Percentiles rank a stretch among this genome's conserved stretches.
Evolutionary conservation across 2,797 vertebrate genomes (phyloP).

Genomic region (Pangasius mekongensis): DNA sequence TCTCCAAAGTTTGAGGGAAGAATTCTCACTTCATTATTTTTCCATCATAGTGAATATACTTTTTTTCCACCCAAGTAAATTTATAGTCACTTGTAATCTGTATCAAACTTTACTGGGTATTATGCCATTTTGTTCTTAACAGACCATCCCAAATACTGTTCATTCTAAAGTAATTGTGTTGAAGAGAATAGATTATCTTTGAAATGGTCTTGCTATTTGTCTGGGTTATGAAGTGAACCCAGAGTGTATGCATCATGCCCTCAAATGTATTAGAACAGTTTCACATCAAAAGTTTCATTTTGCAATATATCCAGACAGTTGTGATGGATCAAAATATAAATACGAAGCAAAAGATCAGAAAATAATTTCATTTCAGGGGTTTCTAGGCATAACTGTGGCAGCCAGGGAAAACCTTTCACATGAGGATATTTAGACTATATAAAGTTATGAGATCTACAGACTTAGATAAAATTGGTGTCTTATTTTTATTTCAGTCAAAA

Average conservation of each 20-base stretch:
- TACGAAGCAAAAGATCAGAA: not conserved
- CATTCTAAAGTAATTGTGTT: slow-evolving; percentile 3
- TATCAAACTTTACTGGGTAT: slow-evolving; percentile 24
- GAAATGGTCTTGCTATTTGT: slow-evolving; percentile 1
- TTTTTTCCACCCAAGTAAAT: slow-evolving; percentile 19
- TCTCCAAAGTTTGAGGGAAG: slow-evolving; percentile 32
- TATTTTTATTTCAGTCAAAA: not conserved
- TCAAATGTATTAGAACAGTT: not conserved
- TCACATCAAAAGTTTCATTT: not conserved
- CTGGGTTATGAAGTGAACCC: slow-evolving; percentile 14
- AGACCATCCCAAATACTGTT: not conserved
- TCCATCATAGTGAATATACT: slow-evolving; percentile 32
- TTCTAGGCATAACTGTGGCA: not conserved
- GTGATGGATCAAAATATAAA: slow-evolving; percentile 13
- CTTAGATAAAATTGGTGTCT: not conserved
- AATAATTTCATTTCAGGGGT: slow-evolving; percentile 1
- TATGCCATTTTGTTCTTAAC: slow-evolving; percentile 30
- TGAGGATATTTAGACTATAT: not conserved
- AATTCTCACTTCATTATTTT: slow-evolving; percentile 36
- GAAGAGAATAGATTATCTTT: not conserved
- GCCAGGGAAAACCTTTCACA: not conserved
- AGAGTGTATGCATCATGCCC: not conserved
- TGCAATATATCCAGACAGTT: not conserved
- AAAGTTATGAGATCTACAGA: not conserved
- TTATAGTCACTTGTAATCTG: slow-evolving; percentile 38